Percentiles rank a stretch among this genome's conserved stretches.
Evolutionary conservation across 2,797 vertebrate genomes (phyloP).

Genomic region (Kryptolebias ocellatus): DNA sequence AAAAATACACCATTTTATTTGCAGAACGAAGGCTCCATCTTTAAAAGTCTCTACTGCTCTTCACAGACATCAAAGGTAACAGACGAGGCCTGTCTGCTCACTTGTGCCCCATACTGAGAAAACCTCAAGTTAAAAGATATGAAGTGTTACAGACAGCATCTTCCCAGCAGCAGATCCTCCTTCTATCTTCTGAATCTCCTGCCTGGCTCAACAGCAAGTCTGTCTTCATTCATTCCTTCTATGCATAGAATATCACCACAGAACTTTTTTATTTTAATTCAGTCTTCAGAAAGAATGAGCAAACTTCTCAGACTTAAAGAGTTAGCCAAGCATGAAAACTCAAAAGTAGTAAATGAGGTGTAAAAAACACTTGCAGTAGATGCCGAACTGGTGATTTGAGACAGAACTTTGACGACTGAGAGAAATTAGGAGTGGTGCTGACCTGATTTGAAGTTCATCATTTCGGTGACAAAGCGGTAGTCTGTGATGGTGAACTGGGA

Average conservation of each 20-base stretch:
- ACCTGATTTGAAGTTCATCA: conserved; percentile 98
- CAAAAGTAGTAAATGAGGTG: conserved; percentile 8
- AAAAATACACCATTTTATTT: conserved; percentile 25
- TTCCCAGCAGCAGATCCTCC: conserved; percentile 24
- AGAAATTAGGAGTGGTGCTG: conserved; percentile 34
- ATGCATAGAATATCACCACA: conserved; percentile 57
- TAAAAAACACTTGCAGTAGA: neutral
- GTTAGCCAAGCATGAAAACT: conserved; percentile 20
- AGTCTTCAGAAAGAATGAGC: conserved; percentile 50
- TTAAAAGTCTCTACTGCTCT: conserved; percentile 26
- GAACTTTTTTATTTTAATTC: conserved; percentile 19
- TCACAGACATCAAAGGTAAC: neutral
- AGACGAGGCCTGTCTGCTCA: conserved; percentile 12
- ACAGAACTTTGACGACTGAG: neutral
- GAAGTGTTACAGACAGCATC: conserved; percentile 23
- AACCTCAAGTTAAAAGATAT: conserved; percentile 20
- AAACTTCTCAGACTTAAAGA: conserved; percentile 28
- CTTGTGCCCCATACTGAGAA: conserved; percentile 23
- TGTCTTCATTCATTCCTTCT: conserved; percentile 59
- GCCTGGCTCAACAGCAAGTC: conserved; percentile 37
- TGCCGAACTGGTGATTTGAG: too few species aligned
- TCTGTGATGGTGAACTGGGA: conserved; percentile 97
- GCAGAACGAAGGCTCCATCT: conserved; percentile 17
- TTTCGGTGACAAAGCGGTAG: conserved; percentile 92
- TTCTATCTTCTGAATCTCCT: conserved; percentile 51